Evolutionary conservation across 2,797 vertebrate genomes (phyloP), one percentile per base, ranked within the genome.

Genomic region (Zenarchopterus dispar): DNA sequence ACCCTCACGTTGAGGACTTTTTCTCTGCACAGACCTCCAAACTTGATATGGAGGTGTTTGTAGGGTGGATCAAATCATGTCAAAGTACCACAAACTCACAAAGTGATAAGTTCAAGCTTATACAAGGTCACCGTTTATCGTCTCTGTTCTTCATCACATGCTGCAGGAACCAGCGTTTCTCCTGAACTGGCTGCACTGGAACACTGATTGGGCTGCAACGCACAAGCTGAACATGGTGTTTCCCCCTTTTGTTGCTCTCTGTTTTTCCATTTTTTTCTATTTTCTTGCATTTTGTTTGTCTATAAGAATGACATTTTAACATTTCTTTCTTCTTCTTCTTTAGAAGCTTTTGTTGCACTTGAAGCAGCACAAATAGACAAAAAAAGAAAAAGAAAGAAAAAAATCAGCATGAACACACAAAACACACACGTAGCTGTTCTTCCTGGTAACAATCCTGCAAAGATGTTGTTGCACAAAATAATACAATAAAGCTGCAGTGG

Each of bases 121-220:
- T 18, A 65, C 64, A 73, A 82, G 66, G 76, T 75, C 73, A 53
- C 31, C 62, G 18, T 33, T 41, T 10, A 17, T 42, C 23, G 68
- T 76, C 53, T 75, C 75, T 81, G 75, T 48, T 77, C 69, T 62
- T 77, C 56, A 45, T 82, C 69, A 72, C 48, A 26, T 36, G 39
- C 58, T 48, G 42, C 24, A 63, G 49, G 50, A 57, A 58, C 50
- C 41, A 56, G 26, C 3, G 23, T 47, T 47, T 46, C 24, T 44
- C 16, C 28, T 24, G 48, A 51, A 58, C 39, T 19, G 63, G 33
- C 44, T 31, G 62, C 24, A n/a, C 4, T 18, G 23, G 17, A 42
- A 53, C 24, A 8, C 23, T 42, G 24, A 45, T 39, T 33, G 63
- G 55, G 28, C 28, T 50, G 21, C 55, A 16, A 47, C 21, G 31